Base-by-base conservation (phyloP, 2,113 vertebrate genomes). In the Lepisosteus osseus region DNA sequence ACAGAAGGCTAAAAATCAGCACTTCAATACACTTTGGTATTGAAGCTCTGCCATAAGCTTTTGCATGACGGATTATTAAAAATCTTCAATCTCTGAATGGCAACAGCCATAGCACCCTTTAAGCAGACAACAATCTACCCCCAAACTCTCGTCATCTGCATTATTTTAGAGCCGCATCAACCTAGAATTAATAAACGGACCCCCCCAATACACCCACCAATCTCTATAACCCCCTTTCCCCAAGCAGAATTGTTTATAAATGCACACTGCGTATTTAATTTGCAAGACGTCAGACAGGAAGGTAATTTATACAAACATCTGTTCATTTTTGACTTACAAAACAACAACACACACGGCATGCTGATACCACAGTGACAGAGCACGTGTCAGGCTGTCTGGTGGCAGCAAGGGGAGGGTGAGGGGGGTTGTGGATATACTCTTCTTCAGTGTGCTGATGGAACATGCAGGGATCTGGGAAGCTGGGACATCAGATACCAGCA, bases 281-380 rank as follows among this genome's bases (percentile, higher is more conserved):
- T 94, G 93, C 89, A 89, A 91, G 91, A 90, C 88, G 92, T 94
- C 93, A 94, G 92, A 92, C 86, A 82, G 90, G 86, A 87, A 93
- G 90, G 93, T 93, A 94, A 97, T 97, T 95, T 95, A 95, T 92
- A 94, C 91, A 88, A 96, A 95, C 95, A 95, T 95, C 94, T 97
- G 95, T 94, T 97, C 94, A 90, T 92, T 94, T 92, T 89, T 91
- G 90, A 92, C 91, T 93, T 90, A 89, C 91, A 87, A 95, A 95
- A 94, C 89, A 94, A 94, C 92, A 91, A 91, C 81, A 64, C 90
- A 93, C 91, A 86, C 88, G 93, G 92, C 87, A 42, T 5, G 9
- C n/a, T 76, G 72, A 73, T 57, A 75, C 74, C 71, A 74, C 75
- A 77, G 71, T 79, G 74, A 76, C 68, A 76, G 12, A 54, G 56